A percentile compares a stretch with the other conserved stretches of the same genome.
These are phyloP conservation scores for Deilephila porcellus DNA, from an alignment of 2,888 invertebrate species.

Conservation along the genomic window DNA sequence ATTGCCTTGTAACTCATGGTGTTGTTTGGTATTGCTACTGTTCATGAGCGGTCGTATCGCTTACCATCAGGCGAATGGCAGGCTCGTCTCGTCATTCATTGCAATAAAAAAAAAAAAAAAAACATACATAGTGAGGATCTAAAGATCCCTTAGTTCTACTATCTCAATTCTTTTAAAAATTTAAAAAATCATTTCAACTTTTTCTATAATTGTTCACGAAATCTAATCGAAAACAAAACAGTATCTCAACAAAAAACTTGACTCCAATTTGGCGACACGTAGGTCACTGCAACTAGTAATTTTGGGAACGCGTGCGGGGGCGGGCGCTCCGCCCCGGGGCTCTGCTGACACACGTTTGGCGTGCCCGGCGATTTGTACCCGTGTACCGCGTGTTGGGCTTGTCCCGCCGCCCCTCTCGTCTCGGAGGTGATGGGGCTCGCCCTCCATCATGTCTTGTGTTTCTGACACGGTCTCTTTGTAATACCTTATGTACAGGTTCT, in stretches of 20 bases:
- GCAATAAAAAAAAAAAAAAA: too few species aligned
- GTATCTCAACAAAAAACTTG: slow-evolving; percentile 17
- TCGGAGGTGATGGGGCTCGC: slow-evolving; percentile 10
- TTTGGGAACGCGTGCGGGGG: slow-evolving; percentile 47
- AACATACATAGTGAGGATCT: too few species aligned
- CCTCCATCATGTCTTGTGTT: slow-evolving; percentile 6
- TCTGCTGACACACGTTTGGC: slow-evolving; percentile 68
- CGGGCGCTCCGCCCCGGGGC: slow-evolving; percentile 64
- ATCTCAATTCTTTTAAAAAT: too few species aligned
- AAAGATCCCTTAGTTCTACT: too few species aligned
- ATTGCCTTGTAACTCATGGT: too few species aligned
- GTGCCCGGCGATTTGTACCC: slow-evolving; percentile 46
- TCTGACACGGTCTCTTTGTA: neutral
- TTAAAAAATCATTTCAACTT: too few species aligned
- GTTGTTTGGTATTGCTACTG: too few species aligned
- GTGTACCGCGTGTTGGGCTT: slow-evolving; percentile 13
- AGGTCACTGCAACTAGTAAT: slow-evolving; percentile 23
- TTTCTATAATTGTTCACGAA: too few species aligned
- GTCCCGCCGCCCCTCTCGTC: slow-evolving; percentile 22
- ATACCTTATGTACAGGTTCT: too few species aligned
- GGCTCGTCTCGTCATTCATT: too few species aligned
- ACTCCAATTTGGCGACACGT: slow-evolving; percentile 33
- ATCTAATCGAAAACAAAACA: neutral
- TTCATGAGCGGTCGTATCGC: too few species aligned
- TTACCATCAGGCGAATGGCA: too few species aligned